Base-by-base conservation (phyloP, 2,113 vertebrate species). In the Tachysurus fulvidraco region DNA sequence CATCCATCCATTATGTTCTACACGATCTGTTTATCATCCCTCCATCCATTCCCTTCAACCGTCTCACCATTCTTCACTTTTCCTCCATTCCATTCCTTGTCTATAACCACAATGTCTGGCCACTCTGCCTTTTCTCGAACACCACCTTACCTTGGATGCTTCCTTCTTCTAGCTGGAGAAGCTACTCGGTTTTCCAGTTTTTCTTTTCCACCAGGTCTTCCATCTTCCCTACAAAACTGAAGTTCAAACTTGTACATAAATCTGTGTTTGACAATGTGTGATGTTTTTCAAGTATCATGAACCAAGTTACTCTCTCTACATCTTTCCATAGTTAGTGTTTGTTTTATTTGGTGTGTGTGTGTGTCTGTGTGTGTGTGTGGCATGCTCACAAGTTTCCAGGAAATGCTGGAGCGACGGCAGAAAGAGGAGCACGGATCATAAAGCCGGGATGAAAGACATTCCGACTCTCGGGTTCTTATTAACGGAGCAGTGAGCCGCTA, bases 381-480 rank as follows among this genome's bases (percentile, higher is more conserved):
- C 87, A 89, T 84, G 85, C 77, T 92, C 23, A 73, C 77, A 90
- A 19, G 85, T 89, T 89, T 91, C 85, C 93, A 92, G 92, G 92
- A 94, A 93, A 94, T 94, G 92, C 94, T 92, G 92, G 93, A 92
- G 86, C 67, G 92, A 91, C 91, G 88, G 88, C 93, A 89, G 92
- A 94, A 93, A 86, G 12, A 44, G 54, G 54, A 88, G 80, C 74
- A 90, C 81, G 88, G 89, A 91, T 91, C 91, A 89, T 93, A 93
- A 93, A 93, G 87, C 80, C 50, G 7, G 74, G 91, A 93, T 95
- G 91, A 95, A 95, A 94, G 91, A 87, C 93, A 94, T 95, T 95
- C 94, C 71, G 84, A 0, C 25, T 90, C 91, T 93, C 89, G 90
- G 88, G 93, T 60, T 90, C 89, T 90, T 87, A 85, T 91, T 84